Base-by-base conservation (phyloP, 2,888 invertebrate genomes). In the Scelioninae gen. 1 region DNA sequence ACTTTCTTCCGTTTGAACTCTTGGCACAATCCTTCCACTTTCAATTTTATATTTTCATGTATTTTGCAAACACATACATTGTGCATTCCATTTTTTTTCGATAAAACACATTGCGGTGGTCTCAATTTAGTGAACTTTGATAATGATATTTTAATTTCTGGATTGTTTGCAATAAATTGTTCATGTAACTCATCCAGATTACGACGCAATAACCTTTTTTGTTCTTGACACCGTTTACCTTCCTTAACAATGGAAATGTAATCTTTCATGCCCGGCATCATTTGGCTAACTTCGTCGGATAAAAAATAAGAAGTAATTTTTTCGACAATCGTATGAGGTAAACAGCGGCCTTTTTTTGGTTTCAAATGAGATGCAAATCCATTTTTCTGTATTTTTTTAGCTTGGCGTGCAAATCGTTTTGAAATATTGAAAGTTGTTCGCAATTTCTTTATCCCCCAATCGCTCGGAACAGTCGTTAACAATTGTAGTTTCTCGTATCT, bases 261-360 rank as follows among this genome's bases (percentile, higher is more conserved):
- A 31, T 74, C 74, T 55, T 63, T 74, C 2, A 53, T 43, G 3
- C 63, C 63, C 2, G 63, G 53, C 11, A 53, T 23, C 23, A 63
- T 62, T n/a, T 55, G 74, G 38, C 74, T 74, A n/a, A 63, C 34
- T 1, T 74, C 63, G 38, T 74, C 74, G 7, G 74, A 74, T 11
- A 62, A 23, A 60, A 51, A 74, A 63, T 53, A 74, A 16, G 51
- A 51, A 0, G 23, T 15, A 3, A 66, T 60, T 34, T 29, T 5
- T 51, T 76, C 13, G 0, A 66, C 5, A 13, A 13, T 76, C 1
- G 32, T 1, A 10, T 47, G 34, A 53, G 40, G 15, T 43, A 77
- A 23, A 60, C 47, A 53, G 34, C 62, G 43, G n/a, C 60, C 77
- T 31, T 60, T 68, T 68, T 77, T 77, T 23, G 53, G 16, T 31